Base-by-base conservation (phyloP, 2,888 invertebrate genomes). In the Drosophila borealis region DNA sequence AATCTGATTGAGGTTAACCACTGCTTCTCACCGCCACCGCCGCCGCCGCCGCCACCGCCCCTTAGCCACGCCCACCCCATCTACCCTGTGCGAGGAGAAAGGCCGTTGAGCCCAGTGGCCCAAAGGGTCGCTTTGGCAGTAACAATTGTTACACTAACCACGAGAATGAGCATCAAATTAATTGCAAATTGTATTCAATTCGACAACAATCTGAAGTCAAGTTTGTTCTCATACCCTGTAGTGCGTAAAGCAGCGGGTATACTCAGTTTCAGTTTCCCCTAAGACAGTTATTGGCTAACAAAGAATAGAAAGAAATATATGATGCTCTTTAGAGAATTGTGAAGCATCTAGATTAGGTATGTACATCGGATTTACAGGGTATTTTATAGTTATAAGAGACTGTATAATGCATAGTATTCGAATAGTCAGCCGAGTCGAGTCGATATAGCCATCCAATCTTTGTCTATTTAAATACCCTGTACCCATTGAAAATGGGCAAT, bases 1-100 rank as follows among this genome's bases (percentile, higher is more conserved):
- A 75, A 64, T 61, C 72, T 57, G 75, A 75, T 75, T 68, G 68
- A 67, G 11, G 29, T 8, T 8, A 8, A 8, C 39, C 11, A 9
- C 45, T n/a, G 14, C 19, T 9, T 2, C 29, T 29, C 29, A 2
- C 29, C 8, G 2, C 4, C 29, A 6, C 0, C 39, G 21, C 2
- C 14, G 17, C 17, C 17, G 17, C 17, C 17, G 17, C 37, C 39
- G 2, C 4, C 29, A 29, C 0, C 39, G 21, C 2, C 14, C 14
- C 9, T 2, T 10, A 0, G 10, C 14, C 37, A 14, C n/a, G 13
- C 36, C 36, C 4, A 10, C 36, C 13, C 11, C 13, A 17, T 13
- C 36, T 36, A 11, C 36, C 13, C 25, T 17, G 14, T 17, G 13
- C 51, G 1, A 2, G 13, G 25, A 39, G 29, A 39, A 29, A 29